These are phyloP conservation scores for Amiota mariae DNA, from an alignment of 2,888 invertebrate species.

Conservation along the genomic window DNA sequence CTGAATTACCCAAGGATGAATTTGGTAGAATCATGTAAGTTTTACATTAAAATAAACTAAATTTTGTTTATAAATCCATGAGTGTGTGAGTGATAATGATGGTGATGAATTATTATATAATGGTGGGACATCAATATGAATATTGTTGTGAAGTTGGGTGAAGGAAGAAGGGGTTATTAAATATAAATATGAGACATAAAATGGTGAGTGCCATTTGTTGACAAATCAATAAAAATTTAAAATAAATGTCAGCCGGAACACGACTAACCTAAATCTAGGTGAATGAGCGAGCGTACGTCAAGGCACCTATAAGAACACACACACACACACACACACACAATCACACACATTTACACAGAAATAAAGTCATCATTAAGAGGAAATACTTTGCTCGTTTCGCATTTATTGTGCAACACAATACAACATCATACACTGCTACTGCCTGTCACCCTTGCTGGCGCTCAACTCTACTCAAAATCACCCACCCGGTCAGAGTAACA, in stretches of 20 bases:
- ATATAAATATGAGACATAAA: constrained; percentile 41
- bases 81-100: too few species aligned
- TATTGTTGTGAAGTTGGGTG: too few species aligned
- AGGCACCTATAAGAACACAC: constrained; percentile 49
- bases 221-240: constrained; percentile 55
- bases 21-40: constrained; percentile 83
- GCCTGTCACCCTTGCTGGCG: background rate
- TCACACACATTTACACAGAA: background rate
- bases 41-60: background rate
- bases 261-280: constrained; percentile 44
- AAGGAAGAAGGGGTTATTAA: constrained; percentile 23
- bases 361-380: background rate
- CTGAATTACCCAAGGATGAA: constrained; percentile 83
- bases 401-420: background rate
- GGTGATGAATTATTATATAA: constrained; percentile 41
- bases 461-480: background rate
- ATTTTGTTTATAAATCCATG: background rate
- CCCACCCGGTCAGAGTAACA: constrained; percentile 28
- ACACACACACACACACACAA: background rate
- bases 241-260: constrained; percentile 33
- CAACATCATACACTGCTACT: constrained; percentile 12
- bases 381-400: background rate
- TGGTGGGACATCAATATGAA: too few species aligned
- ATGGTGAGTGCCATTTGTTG: constrained; percentile 34
- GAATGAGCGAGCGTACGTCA: background rate